A percentile compares a stretch with the other conserved stretches of the same genome.
Evolutionary conservation across 2,797 vertebrate genomes (phyloP).

Genomic region (Tragopan temminckii): DNA sequence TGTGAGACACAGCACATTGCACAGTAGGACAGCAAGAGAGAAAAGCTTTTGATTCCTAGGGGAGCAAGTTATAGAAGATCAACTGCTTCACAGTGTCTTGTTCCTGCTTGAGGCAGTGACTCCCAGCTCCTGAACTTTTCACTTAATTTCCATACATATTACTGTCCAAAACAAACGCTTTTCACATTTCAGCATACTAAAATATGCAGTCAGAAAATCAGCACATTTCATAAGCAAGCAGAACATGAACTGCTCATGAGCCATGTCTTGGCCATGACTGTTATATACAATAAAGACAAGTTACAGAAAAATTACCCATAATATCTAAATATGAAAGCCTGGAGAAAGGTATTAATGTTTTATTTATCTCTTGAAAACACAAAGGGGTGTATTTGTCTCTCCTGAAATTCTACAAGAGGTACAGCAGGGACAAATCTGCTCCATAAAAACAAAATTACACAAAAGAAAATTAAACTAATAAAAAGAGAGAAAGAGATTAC

Average conservation of each 20-base stretch:
- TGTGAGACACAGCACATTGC: neutral
- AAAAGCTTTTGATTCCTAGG: neutral
- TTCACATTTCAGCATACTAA: constrained; percentile 11
- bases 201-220: constrained; percentile 29
- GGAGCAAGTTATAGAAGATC: neutral
- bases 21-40: neutral
- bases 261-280: neutral
- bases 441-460: constrained; percentile 73
- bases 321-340: neutral
- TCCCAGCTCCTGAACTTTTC: constrained; percentile 5
- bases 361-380: constrained; percentile 34
- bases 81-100: neutral
- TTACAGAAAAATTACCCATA: neutral
- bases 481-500: constrained; percentile 70
- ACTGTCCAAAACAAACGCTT: constrained; percentile 19
- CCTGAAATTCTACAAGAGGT: constrained; percentile 29
- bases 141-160: constrained; percentile 29
- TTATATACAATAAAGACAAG: neutral
- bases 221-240: neutral
- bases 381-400: constrained; percentile 16
- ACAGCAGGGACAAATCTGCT: constrained; percentile 49
- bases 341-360: constrained; percentile 25
- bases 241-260: constrained; percentile 6
- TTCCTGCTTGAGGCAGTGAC: neutral
- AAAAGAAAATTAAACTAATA: constrained; percentile 80